Conservation (phyloP, 2,888 invertebrate genomes). For the Acanthosepion esculentum region DNA sequence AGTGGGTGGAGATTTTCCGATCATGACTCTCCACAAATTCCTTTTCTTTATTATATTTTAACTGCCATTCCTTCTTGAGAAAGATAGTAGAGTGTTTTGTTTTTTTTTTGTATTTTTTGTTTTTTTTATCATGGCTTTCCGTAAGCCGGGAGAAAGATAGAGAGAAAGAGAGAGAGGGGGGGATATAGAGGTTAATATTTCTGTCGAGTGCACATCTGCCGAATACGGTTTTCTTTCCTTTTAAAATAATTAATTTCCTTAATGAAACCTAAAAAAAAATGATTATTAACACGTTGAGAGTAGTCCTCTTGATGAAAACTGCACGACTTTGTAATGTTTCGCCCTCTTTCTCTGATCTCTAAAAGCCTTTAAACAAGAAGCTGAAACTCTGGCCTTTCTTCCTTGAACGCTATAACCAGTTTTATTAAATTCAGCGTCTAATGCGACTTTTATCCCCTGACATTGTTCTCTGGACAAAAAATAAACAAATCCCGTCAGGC, state of each 20-base stretch:
- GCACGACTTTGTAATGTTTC: neutral
- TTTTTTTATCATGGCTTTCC: no score
- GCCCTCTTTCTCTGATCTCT: neutral
- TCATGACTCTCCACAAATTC: no score
- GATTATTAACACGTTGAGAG: neutral
- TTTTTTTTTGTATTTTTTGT: no score
- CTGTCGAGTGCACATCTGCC: neutral
- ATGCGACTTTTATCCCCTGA: no score
- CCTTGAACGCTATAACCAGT: neutral
- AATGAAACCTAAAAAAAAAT: neutral
- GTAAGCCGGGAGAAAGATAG: neutral
- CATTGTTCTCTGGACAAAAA: no score
- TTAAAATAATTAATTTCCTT: constrained; percentile 22
- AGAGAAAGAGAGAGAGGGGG: no score
- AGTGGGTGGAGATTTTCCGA: no score
- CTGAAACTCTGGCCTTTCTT: neutral
- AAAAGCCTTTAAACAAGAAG: neutral
- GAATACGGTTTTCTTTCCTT: neutral
- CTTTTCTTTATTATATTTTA: no score
- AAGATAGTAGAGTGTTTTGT: no score
- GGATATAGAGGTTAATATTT: neutral
- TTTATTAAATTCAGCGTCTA: neutral
- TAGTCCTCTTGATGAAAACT: neutral
- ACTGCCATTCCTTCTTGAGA: no score
- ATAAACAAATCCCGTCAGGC: no score